A percentile compares a stretch with the other conserved stretches of the same genome.
Evolutionary conservation across 2,113 vertebrate genomes (phyloP).

Genomic region (Ranitomeya variabilis): DNA sequence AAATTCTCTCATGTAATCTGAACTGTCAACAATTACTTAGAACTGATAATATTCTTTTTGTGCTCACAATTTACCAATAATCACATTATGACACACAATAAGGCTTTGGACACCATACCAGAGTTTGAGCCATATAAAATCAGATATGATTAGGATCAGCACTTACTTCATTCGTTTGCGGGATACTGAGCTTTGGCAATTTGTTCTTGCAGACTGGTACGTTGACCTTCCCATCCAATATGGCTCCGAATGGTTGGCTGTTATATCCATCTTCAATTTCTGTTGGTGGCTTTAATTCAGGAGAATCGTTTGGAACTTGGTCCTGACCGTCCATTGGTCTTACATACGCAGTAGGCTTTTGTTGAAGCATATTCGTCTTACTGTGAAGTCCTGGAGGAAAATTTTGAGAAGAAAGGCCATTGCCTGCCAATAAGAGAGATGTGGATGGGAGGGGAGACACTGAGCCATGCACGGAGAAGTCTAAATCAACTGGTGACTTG

Average conservation of each 20-base stretch:
- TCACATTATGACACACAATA: not conserved
- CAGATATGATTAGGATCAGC: constrained; percentile 28
- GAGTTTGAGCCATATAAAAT: not conserved
- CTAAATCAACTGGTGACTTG: constrained; percentile 80
- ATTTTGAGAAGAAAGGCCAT: constrained; percentile 80
- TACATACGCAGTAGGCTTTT: constrained; percentile 92
- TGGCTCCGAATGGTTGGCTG: constrained; percentile 77
- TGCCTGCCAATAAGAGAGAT: constrained; percentile 79
- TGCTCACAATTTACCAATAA: not conserved
- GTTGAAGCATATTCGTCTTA: constrained; percentile 84
- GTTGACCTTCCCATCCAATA: constrained; percentile 81
- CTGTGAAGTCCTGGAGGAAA: constrained; percentile 86
- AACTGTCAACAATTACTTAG: not conserved
- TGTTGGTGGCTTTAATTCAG: constrained; percentile 84
- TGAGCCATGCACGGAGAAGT: constrained; percentile 75
- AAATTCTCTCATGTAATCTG: not conserved
- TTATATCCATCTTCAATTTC: constrained; percentile 66
- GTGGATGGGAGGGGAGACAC: constrained; percentile 87
- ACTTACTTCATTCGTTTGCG: constrained; percentile 89
- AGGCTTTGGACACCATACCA: not conserved
- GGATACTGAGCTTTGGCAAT: constrained; percentile 91
- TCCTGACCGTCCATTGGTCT: constrained; percentile 95
- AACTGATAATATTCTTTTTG: not conserved
- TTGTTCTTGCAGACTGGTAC: constrained; percentile 84
- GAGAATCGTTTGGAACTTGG: constrained; percentile 86